Evolutionary conservation across 2,797 vertebrate species (phyloP), one percentile per base, ranked within the genome.

Genomic region (Atherinosoma microstoma): DNA sequence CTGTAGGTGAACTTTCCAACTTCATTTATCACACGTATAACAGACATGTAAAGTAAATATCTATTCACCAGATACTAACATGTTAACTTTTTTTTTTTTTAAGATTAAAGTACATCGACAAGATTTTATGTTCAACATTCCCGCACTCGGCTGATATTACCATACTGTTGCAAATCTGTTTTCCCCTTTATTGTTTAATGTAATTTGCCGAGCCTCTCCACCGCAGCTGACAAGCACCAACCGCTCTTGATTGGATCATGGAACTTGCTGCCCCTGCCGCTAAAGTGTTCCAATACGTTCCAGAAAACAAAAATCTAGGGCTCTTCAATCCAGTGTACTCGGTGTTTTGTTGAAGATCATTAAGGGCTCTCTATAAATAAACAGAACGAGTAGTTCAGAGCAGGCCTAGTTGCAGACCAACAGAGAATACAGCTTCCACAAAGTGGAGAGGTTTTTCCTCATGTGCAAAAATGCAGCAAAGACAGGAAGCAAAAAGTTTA

Each of bases 361-460:
- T 90, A 89, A 93, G 92, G 69, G 86, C 87, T 75, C 91, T 92
- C 89, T 84, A 89, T 86, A 80, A 90, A 91, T 91, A 91, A 89
- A 91, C 40, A 86, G 83, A 75, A 80, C 85, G 74, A 87, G 86
- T 85, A 84, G 84, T 70, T 83, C 81, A 72, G 81, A 72, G 24
- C 72, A 61, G 76, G 70, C 76, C 69, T 11, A 34, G 60, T 66
- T 36, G 63, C 58, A 1, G 56, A 80, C 73, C 67, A 51, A n/a
- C 56, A 74, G 69, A 47, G 67, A 67, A 53, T 18, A 58, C 27
- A 40, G n/a, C 22, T 3, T 27, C 27, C 71, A 32, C 38, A 2
- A 7, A 18, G 58, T 40, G 27, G 58, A 75, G 67, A 57, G 4
- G 59, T 27, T 15, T 70, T 58, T 27, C 32, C 62, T 64, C 53